phyloP scores from a whole-genome alignment of 2,888 invertebrate species.

The Pseudococcus longispinus region DNA sequence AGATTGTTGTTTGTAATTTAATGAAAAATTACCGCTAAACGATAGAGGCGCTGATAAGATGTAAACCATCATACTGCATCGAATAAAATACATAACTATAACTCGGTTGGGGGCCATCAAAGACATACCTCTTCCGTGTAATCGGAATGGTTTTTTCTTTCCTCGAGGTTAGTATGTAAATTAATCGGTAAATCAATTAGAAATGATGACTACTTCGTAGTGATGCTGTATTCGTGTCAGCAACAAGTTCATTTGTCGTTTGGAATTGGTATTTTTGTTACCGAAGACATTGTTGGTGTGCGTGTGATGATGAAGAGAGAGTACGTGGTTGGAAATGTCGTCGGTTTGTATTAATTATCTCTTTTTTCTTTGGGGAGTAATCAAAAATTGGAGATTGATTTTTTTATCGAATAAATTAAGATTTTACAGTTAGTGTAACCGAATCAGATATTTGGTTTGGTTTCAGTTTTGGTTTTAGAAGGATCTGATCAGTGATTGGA shows the following conservation, averaged over 20 bases:
- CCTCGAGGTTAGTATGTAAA: conserved; percentile 19
- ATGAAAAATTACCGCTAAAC: conserved; percentile 28
- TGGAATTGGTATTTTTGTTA: neutral
- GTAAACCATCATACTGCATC: conserved; percentile 33
- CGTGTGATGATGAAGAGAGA: too few relatives aligned
- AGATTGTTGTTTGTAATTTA: conserved; percentile 22
- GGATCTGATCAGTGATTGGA: too few relatives aligned
- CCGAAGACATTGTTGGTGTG: neutral
- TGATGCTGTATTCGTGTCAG: neutral
- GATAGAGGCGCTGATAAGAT: conserved; percentile 52
- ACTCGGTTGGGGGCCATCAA: conserved; percentile 42
- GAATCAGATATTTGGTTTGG: too few relatives aligned
- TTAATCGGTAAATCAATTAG: conserved; percentile 39
- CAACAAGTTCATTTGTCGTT: neutral
- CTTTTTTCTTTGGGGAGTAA: too few relatives aligned
- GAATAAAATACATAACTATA: conserved; percentile 29
- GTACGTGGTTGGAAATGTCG: too few relatives aligned
- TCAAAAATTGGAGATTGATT: too few relatives aligned
- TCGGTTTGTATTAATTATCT: too few relatives aligned
- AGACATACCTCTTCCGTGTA: conserved; percentile 33
- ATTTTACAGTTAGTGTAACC: too few relatives aligned
- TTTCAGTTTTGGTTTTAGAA: too few relatives aligned
- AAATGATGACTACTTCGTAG: conserved; percentile 37
- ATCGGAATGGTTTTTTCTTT: neutral
- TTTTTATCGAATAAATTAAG: too few relatives aligned